Base-by-base conservation (phyloP, 23 tunicate species). In the Halocynthia roretzi region DNA sequence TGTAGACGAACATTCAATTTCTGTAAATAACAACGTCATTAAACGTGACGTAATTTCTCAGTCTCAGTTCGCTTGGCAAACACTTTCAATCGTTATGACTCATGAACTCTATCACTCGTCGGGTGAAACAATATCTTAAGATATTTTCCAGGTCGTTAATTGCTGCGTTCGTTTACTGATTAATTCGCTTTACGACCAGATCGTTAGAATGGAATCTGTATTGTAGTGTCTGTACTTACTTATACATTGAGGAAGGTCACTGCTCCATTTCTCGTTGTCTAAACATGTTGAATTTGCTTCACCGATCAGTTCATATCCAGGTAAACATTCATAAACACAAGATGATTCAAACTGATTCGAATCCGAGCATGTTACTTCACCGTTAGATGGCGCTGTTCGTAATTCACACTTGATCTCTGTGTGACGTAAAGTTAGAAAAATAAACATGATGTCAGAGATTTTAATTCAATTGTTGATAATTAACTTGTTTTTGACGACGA, bases 261-360 rank as follows among this genome's bases (percentile, higher is more conserved):
- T 61, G 21, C 53, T 62, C 64, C 68, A 80, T 48, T 11, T 21
- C n/a, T 61, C 23, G 52, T 80, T 52, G 10, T 67, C 58, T 51
- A 40, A 62, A 50, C 83, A 68, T 44, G 68, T 62, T 8, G 76
- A 50, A 23, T 19, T 51, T 19, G 80, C 77, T 7, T 14, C 22
- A 8, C 70, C 80, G 6, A 50, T 75, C 81, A 90, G 62, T 76
- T 90, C 89, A 55, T 83, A 90, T 12, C 96, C 96, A 11, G 57
- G 22, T 54, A 80, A 69, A 84, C 96, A 90, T n/a, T 51, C 15
- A 71, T 78, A 90, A 6, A 54, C 63, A 54, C 96, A 90, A n/a
- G 52, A 31, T 7, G 96, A 90, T 61, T 77, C 80, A 52, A 68
- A 84, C 67, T 71, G 56, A 56, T 88, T 83, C 52, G 56, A 12